Evolutionary conservation across 2,888 invertebrate species (phyloP).

Genomic region (Sicus ferrugineus): DNA sequence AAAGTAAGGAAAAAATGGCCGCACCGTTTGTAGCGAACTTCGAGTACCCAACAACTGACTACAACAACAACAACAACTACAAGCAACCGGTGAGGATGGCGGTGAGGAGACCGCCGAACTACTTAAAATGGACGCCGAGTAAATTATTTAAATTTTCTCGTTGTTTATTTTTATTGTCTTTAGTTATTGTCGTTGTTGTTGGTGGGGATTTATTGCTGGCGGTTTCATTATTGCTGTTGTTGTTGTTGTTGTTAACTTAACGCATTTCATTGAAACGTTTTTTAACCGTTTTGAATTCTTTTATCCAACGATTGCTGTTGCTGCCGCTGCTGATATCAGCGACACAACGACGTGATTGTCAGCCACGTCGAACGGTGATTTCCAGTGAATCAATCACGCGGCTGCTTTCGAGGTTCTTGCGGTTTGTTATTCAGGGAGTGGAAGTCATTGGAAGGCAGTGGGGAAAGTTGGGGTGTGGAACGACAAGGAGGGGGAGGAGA

Average conservation of each 20-base stretch:
- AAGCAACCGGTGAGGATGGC: background rate
- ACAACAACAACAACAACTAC: no score
- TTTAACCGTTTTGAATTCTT: slow-evolving; percentile 19
- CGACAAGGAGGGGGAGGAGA: no score
- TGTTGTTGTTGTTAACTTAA: background rate
- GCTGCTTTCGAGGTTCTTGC: background rate
- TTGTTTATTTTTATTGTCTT: slow-evolving; percentile 11
- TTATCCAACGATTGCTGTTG: background rate
- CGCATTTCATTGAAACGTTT: slow-evolving; percentile 9
- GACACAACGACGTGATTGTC: background rate
- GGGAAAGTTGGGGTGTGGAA: background rate
- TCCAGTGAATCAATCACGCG: slow-evolving; percentile 30
- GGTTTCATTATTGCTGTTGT: slow-evolving; percentile 11
- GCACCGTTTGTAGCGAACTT: background rate
- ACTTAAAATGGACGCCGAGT: slow-evolving; percentile 25
- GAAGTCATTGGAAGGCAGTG: background rate
- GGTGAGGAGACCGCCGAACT: slow-evolving; percentile 6
- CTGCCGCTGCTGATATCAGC: background rate
- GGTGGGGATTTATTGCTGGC: no score
- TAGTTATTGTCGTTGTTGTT: slow-evolving; percentile 7
- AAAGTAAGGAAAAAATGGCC: background rate
- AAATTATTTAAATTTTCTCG: slow-evolving; percentile 3
- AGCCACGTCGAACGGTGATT: slow-evolving; percentile 26
- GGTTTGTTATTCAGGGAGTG: background rate
- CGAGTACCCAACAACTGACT: background rate